phyloP scores from a whole-genome alignment of 2,113 vertebrate genomes.

The Collichthys lucidus region DNA sequence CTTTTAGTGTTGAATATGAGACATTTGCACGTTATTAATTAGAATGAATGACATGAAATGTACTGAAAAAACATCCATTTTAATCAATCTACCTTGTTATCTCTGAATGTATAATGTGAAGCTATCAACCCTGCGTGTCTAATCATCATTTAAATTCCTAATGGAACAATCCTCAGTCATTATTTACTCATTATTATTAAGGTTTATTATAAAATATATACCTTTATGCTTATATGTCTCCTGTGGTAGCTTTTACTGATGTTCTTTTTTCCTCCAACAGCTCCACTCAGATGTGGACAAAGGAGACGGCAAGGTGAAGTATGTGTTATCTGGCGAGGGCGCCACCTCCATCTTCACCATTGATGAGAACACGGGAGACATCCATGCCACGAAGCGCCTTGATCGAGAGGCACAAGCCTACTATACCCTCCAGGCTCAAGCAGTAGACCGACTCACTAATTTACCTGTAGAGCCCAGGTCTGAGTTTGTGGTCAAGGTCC shows the following conservation, averaged over 20 bases:
- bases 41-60: not conserved
- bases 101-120: slow-evolving; percentile 14
- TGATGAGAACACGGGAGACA: slow-evolving; percentile 97
- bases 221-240: not conserved
- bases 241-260: not conserved
- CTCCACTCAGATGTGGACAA: slow-evolving; percentile 98
- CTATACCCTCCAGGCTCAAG: slow-evolving; percentile 94
- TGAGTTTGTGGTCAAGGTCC: slow-evolving; percentile 97
- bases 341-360: slow-evolving; percentile 98
- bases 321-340: slow-evolving; percentile 95
- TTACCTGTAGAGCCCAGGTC: slow-evolving; percentile 93
- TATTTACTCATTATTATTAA: no score
- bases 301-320: slow-evolving; percentile 96
- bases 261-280: slow-evolving; percentile 81
- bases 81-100: slow-evolving; percentile 23
- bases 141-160: slow-evolving; percentile 24
- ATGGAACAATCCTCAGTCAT: not conserved
- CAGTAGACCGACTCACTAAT: slow-evolving; percentile 91
- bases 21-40: not conserved
- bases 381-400: slow-evolving; percentile 96
- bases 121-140: not conserved
- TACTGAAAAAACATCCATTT: slow-evolving; percentile 8
- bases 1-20: slow-evolving; percentile 4
- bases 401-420: slow-evolving; percentile 96
- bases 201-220: not conserved